A percentile compares a stretch with the other conserved stretches of the same genome.
phyloP scores from a whole-genome alignment of 2,888 invertebrate species.

The Crossocerus cetratus region DNA sequence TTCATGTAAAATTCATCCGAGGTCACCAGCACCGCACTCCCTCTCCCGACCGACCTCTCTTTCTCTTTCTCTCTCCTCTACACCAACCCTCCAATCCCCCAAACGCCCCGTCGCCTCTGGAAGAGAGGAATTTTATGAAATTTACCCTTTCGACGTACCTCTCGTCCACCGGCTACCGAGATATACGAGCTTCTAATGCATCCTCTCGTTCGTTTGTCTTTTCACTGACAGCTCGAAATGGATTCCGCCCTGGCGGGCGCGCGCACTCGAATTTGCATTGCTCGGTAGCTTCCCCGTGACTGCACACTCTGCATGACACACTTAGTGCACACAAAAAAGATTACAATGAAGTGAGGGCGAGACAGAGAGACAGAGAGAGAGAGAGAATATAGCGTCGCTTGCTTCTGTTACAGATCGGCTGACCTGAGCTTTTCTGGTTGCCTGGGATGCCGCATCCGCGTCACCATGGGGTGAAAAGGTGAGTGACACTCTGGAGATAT shows the following conservation, averaged over 20 bases:
- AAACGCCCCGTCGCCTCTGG: not conserved
- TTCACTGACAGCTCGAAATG: not conserved
- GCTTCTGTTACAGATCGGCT: conserved; percentile 41
- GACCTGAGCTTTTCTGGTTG: conserved; percentile 40
- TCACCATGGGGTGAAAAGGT: conserved; percentile 55
- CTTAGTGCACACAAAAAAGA: no score
- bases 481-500: conserved; percentile 14
- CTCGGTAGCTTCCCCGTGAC: not conserved
- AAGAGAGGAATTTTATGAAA: conserved; percentile 57
- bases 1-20: conserved; percentile 72
- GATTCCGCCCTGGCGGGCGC: not conserved
- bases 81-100: not conserved
- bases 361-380: no score
- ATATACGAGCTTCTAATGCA: conserved; percentile 32
- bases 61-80: not conserved
- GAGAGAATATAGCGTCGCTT: no score
- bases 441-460: conserved; percentile 9
- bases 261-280: not conserved
- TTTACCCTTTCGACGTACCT: conserved; percentile 52
- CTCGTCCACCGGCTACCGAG: conserved; percentile 1
- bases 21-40: conserved; percentile 43
- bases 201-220: conserved; percentile 12
- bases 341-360: no score
- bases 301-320: no score
- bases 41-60: not conserved